Base-by-base conservation (phyloP, 1,140 invertebrate species). In the Trichomalopsis sarcophagae region DNA sequence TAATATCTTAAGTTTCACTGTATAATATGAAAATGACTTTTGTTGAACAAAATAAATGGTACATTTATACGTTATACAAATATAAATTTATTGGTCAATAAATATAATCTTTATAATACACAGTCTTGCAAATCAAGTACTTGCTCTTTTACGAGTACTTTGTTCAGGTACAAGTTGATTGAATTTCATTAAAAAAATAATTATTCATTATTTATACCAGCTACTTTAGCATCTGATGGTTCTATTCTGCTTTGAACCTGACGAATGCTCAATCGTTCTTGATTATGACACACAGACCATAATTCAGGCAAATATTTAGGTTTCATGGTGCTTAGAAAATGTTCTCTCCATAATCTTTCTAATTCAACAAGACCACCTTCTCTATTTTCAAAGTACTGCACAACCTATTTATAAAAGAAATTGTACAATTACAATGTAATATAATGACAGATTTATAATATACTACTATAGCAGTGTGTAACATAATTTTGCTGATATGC, bases 231-330 rank as follows among this genome's bases (percentile, higher is more conserved):
- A 85, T 94, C 92, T 77, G 90, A 86, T 27, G 91, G 89, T 80
- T 92, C 88, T 44, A 94, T 93, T 89, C 91, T 88, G 78, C 91
- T 92, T 85, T 93, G 90, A 33, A 78, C 88, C 74, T 91, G 89
- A 69, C 91, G 91, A 86, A 93, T 91, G n/a, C 84, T 87, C 62
- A 92, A 86, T 30, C 92, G 91, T 76, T 95, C 94, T 77, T 95
- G 94, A 88, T 95, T 97, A 87, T 97, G 96, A 86, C 94, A 94
- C 23, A 96, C 91, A 77, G 97, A 97, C 97, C 97, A 98, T 71
- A 96, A 91, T 7, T 94, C 90, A 0, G 97, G 97, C 89, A 98
- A 93, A 91, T 93, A 95, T 66, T 94, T 90, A 0, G 97, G 97
- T 47, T 95, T 91, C 97, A 97, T 97, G 2, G 94, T 94, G 0